Evolutionary conservation across 2,113 vertebrate species (phyloP), one percentile per base, ranked within the genome.

Genomic region (Hippoglossus stenolepis): DNA sequence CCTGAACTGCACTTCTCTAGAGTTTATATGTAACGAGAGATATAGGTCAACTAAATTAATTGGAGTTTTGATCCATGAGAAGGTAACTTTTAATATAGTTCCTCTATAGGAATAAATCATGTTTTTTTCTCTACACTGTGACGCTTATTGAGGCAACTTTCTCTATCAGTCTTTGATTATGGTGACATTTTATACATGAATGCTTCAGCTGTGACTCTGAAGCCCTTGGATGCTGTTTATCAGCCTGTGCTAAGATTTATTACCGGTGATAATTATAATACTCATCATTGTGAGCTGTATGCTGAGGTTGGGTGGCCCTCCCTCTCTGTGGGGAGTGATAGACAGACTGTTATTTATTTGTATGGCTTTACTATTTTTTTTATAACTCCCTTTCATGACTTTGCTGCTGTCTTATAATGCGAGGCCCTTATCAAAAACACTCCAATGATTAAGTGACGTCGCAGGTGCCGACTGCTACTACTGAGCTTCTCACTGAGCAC

Each of bases 221-320:
- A 64, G 49, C 49, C 51, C 31, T 51, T 38, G 9, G 28, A 53
- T 40, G 47, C 47, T 54, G 70, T 62, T 62, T 38, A 63, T 38
- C 21, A 26, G 15, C 59, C 40, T 14, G 69, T 18, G 13, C 69
- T 20, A 14, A 70, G 69, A 71, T 71, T 60, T 71, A 71, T 71
- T 47, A 71, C 23, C 3, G 6, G 54, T 49, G 18, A 71, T 71
- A 59, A 71, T 47, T 71, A 49, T 60, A 47, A 49, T 28, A 47
- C 56, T 43, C 35, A 47, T 45, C 67, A 58, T 23, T 47, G 68
- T 59, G 67, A 43, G 54, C 53, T 43, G 65, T 43, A 45, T 26
- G 21, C 17, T 58, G 14, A 47, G 23, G 57, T 60, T 71, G 56
- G 56, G 56, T 71, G 54, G 23, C 54, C 13, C n/a, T 21, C 47